Evolutionary conservation across 2,113 vertebrate species (phyloP).

Genomic region (Syngnathus floridae): DNA sequence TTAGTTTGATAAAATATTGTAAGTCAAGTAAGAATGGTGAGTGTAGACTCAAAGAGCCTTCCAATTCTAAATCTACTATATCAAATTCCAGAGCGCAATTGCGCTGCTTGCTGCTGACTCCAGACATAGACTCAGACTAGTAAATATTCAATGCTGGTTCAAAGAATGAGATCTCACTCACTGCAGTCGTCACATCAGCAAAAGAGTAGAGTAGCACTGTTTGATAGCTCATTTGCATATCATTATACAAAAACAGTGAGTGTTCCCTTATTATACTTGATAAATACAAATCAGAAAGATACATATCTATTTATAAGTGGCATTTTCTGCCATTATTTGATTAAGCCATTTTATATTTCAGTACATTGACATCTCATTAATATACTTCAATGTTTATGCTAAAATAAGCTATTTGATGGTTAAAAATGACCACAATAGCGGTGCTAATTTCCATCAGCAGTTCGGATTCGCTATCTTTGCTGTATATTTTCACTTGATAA

Average conservation of each 20-base stretch:
- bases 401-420: too few relatives aligned
- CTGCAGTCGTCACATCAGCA: constrained; percentile 57
- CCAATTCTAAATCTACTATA: constrained; percentile 15
- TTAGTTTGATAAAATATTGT: neutral
- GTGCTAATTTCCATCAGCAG: too few relatives aligned
- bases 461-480: too few relatives aligned
- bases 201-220: constrained; percentile 47
- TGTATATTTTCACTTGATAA: too few relatives aligned
- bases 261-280: neutral
- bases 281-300: neutral
- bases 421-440: too few relatives aligned
- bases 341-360: neutral
- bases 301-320: neutral
- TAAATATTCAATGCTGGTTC: constrained; percentile 66
- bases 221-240: neutral
- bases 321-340: neutral
- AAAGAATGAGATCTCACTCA: constrained; percentile 66
- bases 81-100: constrained; percentile 33
- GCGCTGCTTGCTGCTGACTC: constrained; percentile 24
- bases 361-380: neutral
- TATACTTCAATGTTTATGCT: too few relatives aligned
- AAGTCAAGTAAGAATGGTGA: constrained; percentile 5
- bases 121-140: constrained; percentile 40
- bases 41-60: neutral
- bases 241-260: neutral